Evolutionary conservation across 2,888 invertebrate species (phyloP).

Genomic region (Galeopsomyia nigrocyanea): DNA sequence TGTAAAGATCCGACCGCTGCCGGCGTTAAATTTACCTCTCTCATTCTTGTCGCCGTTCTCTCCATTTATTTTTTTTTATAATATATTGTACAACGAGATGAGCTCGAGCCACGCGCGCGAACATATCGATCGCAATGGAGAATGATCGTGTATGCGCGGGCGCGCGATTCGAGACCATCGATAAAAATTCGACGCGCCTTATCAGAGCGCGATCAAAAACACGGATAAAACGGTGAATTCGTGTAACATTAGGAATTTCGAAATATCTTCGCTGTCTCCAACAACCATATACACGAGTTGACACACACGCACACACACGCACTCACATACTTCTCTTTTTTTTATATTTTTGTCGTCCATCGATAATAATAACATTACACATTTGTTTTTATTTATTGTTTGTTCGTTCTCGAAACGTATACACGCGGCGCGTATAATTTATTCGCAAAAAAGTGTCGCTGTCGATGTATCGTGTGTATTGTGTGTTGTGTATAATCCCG

Average conservation of each 20-base stretch:
- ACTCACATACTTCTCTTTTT: constrained; percentile 10
- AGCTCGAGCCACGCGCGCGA: neutral
- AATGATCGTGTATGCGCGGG: neutral
- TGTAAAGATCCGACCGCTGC: constrained; percentile 21
- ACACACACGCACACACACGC: no score
- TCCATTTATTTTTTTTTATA: constrained; percentile 20
- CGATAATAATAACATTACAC: constrained; percentile 30
- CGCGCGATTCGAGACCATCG: constrained; percentile 12
- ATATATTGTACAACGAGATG: constrained; percentile 43
- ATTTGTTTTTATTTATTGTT: neutral
- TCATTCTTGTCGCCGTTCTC: neutral
- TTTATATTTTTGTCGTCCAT: constrained; percentile 15
- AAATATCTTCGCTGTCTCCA: constrained; percentile 30
- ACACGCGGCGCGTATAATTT: no score
- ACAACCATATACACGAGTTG: no score
- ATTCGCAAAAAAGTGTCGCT: no score
- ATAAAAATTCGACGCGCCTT: constrained; percentile 42
- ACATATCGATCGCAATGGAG: no score
- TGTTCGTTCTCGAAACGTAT: no score
- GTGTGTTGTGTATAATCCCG: no score
- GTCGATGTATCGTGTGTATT: no score
- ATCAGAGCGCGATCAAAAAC: constrained; percentile 37
- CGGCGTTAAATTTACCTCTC: constrained; percentile 12
- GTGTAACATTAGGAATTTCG: constrained; percentile 46
- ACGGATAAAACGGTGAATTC: constrained; percentile 47